A percentile compares a stretch with the other conserved stretches of the same genome.
These are phyloP conservation scores for Automeris io DNA, from an alignment of 2,888 invertebrate species.

Conservation along the genomic window DNA sequence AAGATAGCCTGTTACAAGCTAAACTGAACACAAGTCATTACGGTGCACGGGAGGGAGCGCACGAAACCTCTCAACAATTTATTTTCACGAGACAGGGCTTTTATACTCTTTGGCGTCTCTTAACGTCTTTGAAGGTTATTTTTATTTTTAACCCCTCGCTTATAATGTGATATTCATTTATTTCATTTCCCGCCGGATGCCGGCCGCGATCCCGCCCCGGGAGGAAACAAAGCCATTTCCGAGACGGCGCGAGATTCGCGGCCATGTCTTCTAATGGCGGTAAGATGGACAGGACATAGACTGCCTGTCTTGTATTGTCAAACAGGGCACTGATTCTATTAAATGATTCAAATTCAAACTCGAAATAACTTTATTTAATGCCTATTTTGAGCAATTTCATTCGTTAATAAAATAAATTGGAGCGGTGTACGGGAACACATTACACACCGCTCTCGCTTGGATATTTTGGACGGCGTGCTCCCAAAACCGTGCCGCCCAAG, in stretches of 20 bases:
- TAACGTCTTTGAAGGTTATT: slow-evolving; percentile 40
- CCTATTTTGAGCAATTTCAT: too few relatives aligned
- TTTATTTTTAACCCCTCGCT: slow-evolving; percentile 33
- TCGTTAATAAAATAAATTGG: too few relatives aligned
- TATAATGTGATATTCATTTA: slow-evolving; percentile 57
- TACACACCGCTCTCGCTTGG: too few relatives aligned
- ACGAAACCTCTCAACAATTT: slow-evolving; percentile 41
- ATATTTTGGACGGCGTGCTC: too few relatives aligned
- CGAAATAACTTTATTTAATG: too few relatives aligned
- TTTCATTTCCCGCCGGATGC: slow-evolving; percentile 61
- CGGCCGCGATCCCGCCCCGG: slow-evolving; percentile 34
- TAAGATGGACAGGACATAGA: too few relatives aligned
- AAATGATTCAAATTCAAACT: too few relatives aligned
- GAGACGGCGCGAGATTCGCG: slow-evolving; percentile 29
- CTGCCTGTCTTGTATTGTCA: too few relatives aligned
- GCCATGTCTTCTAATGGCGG: neutral
- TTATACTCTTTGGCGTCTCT: slow-evolving; percentile 34
- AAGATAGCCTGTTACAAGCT: slow-evolving; percentile 13
- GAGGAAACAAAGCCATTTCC: slow-evolving; percentile 71
- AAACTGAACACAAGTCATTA: slow-evolving; percentile 36
- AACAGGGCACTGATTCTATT: too few relatives aligned
- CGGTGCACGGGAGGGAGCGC: slow-evolving; percentile 25
- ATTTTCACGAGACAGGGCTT: slow-evolving; percentile 40
- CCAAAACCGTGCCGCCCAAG: too few relatives aligned
- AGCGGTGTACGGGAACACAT: too few relatives aligned